These are phyloP conservation scores for Salvelinus sp. DNA, from an alignment of 2,113 vertebrate genomes.

Conservation along the genomic window DNA sequence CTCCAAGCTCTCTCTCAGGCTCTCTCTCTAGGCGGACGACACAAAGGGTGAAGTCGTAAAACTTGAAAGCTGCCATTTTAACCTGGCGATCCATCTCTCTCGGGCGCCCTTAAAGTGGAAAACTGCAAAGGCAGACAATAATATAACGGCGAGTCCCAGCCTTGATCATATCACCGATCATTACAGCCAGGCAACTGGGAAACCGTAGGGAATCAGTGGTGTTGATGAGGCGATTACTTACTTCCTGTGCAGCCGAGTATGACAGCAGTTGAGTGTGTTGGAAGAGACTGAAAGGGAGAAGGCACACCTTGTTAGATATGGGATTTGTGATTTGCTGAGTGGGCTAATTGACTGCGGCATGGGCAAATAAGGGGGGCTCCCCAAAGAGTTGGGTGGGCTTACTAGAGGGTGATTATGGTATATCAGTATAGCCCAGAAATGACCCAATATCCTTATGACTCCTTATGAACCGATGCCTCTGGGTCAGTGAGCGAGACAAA, in stretches of 20 bases:
- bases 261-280: slow-evolving; percentile 55
- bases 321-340: slow-evolving; percentile 41
- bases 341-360: slow-evolving; percentile 52
- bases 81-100: slow-evolving; percentile 44
- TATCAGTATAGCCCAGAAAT: slow-evolving; percentile 26
- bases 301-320: slow-evolving; percentile 70
- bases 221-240: slow-evolving; percentile 70
- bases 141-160: slow-evolving; percentile 56
- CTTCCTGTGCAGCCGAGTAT: slow-evolving; percentile 55
- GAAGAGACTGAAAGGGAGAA: slow-evolving; percentile 39
- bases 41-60: slow-evolving; percentile 33
- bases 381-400: slow-evolving; percentile 42
- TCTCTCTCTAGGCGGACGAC: slow-evolving; percentile 2
- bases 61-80: slow-evolving; percentile 52
- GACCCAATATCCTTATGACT: slow-evolving; percentile 22
- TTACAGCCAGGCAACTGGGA: slow-evolving; percentile 39
- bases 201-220: slow-evolving; percentile 56
- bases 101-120: slow-evolving; percentile 45
- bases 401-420: slow-evolving; percentile 39
- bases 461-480: slow-evolving; percentile 17
- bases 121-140: slow-evolving; percentile 61
- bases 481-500: slow-evolving; percentile 40
- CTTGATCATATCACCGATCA: slow-evolving; percentile 71
- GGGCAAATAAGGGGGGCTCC: slow-evolving; percentile 35
- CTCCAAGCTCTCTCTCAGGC: background rate